Evolutionary conservation across 1,140 invertebrate genomes (phyloP).

Genomic region (Caerostris extrusa): DNA sequence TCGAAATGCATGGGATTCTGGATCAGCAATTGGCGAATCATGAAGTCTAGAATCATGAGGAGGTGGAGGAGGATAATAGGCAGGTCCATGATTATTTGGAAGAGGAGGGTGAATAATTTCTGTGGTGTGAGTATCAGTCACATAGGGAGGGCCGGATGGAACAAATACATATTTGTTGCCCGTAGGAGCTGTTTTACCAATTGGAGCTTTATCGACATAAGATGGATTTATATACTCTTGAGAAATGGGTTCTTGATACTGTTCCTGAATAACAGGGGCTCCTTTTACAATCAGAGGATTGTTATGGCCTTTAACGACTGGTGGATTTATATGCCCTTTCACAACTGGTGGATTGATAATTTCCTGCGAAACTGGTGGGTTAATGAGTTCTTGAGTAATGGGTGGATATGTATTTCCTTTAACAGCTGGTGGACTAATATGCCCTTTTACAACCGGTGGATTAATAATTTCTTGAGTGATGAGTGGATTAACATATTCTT

Average conservation of each 20-base stretch:
- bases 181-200: neutral
- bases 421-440: neutral
- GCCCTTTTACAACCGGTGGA: neutral
- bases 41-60: neutral
- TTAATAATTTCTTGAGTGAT: neutral
- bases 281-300: neutral
- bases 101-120: constrained; percentile 62
- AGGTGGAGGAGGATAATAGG: neutral
- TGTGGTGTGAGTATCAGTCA: neutral
- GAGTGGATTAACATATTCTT: neutral
- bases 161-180: constrained; percentile 39
- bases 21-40: neutral
- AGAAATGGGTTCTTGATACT: neutral
- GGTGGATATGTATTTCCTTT: neutral
- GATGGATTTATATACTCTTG: neutral
- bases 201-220: neutral
- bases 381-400: neutral
- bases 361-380: neutral
- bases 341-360: neutral
- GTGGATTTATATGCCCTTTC: neutral
- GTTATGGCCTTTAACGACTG: neutral
- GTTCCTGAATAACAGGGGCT: neutral
- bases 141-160: constrained; percentile 35
- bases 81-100: constrained; percentile 2
- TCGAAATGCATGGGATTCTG: neutral